A percentile compares a stretch with the other conserved stretches of the same genome.
Conservation (phyloP, 2,797 vertebrate genomes). For the Sebastes vulpes region DNA sequence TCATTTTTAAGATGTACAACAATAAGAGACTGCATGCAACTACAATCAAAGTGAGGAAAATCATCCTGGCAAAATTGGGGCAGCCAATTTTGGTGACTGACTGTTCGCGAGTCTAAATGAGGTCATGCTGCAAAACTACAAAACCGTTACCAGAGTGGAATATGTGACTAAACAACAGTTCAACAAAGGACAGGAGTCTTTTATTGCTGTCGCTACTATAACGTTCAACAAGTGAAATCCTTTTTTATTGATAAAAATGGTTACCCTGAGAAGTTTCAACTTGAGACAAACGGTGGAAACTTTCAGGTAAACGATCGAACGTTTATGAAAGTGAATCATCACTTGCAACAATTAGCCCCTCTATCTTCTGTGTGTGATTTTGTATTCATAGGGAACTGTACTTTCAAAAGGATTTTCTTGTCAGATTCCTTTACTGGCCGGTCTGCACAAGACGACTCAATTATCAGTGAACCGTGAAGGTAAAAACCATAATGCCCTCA, state of each 20-base stretch:
- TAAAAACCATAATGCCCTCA: conserved; percentile 60
- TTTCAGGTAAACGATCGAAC: conserved; percentile 7
- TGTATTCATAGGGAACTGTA: conserved; percentile 42
- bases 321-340: conserved; percentile 38
- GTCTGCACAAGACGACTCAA: conserved; percentile 60
- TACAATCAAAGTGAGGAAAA: conserved; percentile 55
- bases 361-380: conserved; percentile 18
- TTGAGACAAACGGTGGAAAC: background rate
- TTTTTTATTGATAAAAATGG: background rate
- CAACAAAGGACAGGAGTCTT: background rate
- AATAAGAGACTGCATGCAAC: conserved; percentile 16
- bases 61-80: conserved; percentile 63
- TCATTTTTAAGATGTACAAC: conserved; percentile 17
- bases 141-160: conserved; percentile 38
- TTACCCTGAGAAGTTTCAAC: background rate
- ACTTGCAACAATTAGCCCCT: conserved; percentile 41
- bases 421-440: conserved; percentile 48
- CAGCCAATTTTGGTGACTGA: conserved; percentile 58
- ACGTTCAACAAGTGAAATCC: conserved; percentile 6
- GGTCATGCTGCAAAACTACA: conserved; percentile 59
- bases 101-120: conserved; percentile 52
- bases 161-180: conserved; percentile 21
- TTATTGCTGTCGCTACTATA: background rate
- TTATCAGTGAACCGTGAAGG: conserved; percentile 71
- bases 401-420: conserved; percentile 67